Conservation (phyloP, 2,797 vertebrate species). For the Molossus alvarezi region DNA sequence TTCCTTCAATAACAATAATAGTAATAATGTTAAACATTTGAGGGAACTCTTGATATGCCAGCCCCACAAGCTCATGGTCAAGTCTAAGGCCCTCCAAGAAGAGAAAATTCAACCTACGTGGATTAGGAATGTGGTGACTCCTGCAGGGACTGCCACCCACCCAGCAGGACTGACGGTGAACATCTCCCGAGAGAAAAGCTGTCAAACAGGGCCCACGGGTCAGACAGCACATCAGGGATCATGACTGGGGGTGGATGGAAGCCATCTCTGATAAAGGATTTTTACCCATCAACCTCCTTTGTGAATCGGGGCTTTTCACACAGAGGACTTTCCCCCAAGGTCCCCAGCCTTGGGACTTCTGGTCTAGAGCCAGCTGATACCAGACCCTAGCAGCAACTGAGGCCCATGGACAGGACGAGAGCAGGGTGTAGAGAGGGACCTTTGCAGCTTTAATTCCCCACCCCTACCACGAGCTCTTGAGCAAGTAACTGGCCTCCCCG, state of each 20-base stretch:
- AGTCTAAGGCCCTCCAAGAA: neutral
- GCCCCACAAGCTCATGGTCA: neutral
- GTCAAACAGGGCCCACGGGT: neutral
- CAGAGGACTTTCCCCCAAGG: neutral
- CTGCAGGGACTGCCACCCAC: too few species aligned
- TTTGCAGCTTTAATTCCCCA: neutral
- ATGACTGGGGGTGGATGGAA: neutral
- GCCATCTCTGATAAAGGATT: neutral
- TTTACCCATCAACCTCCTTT: neutral
- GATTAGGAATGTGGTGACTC: neutral
- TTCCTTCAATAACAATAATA: neutral
- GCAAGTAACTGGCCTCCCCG: neutral
- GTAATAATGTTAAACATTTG: neutral
- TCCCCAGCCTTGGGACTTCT: neutral
- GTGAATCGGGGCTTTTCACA: neutral
- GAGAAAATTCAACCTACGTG: neutral
- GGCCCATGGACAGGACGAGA: neutral
- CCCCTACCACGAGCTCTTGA: neutral
- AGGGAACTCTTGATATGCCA: neutral
- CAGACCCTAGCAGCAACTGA: neutral
- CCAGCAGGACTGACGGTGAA: neutral
- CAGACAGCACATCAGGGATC: too few species aligned
- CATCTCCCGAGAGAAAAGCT: neutral
- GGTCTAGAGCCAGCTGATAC: neutral
- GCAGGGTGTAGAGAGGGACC: neutral